Percentiles rank a stretch among this genome's conserved stretches.
Conservation (phyloP, 2,888 invertebrate species). For the Phalera bucephala region DNA sequence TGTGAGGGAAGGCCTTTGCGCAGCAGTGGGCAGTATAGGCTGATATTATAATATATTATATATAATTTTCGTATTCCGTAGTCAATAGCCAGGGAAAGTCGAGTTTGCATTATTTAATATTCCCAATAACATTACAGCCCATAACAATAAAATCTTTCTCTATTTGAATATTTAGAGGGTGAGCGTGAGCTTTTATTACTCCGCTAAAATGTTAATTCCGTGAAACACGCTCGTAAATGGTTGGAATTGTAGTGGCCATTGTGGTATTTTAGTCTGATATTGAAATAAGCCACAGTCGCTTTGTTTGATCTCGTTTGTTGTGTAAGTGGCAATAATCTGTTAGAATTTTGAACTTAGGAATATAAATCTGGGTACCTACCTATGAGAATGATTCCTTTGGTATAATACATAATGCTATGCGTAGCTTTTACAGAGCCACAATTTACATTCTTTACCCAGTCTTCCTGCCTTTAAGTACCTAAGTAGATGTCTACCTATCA, state of each 20-base stretch:
- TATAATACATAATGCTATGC: no score
- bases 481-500: no score
- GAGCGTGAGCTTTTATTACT: conserved; percentile 65
- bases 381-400: no score
- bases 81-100: conserved; percentile 11
- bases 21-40: no score
- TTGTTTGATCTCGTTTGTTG: conserved; percentile 50
- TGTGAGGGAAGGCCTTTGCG: no score
- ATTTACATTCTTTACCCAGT: no score
- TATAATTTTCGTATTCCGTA: no score
- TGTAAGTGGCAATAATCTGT: conserved; percentile 33
- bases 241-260: conserved; percentile 52
- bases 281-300: conserved; percentile 49
- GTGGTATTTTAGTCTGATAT: conserved; percentile 54
- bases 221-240: conserved; percentile 64
- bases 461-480: no score
- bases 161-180: conserved; percentile 55
- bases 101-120: conserved; percentile 29
- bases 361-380: no score
- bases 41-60: no score
- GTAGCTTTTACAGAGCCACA: no score
- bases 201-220: conserved; percentile 67
- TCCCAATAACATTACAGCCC: conserved; percentile 35
- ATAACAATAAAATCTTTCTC: conserved; percentile 48
- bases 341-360: no score